These are phyloP conservation scores for Margaritifera margaritifera DNA, from an alignment of 2,888 invertebrate genomes.

Conservation along the genomic window DNA sequence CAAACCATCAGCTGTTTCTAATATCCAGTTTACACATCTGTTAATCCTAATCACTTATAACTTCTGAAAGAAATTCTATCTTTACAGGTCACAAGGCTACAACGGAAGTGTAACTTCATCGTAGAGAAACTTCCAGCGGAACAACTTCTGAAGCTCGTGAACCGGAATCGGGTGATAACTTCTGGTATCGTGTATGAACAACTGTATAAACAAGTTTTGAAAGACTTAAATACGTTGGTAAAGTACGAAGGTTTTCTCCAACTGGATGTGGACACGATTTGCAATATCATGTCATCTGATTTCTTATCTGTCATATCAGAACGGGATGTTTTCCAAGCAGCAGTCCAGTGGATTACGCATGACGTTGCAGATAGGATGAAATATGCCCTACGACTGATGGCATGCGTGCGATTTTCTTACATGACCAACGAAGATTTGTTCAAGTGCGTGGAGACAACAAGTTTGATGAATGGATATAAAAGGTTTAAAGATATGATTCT, in stretches of 20 bases:
- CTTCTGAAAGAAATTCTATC: no score
- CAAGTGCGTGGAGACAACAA: conserved; percentile 46
- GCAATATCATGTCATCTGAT: conserved; percentile 36
- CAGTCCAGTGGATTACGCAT: conserved; percentile 52
- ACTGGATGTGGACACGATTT: conserved; percentile 37
- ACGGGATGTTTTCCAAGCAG: conserved; percentile 54
- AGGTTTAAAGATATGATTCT: conserved; percentile 45
- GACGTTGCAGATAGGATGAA: conserved; percentile 38
- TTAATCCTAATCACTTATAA: no score
- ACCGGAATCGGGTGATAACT: conserved; percentile 13
- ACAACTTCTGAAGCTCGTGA: conserved; percentile 34
- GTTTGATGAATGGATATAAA: conserved; percentile 41
- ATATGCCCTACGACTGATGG: conserved; percentile 43
- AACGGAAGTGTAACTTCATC: conserved; percentile 14
- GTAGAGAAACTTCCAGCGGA: conserved; percentile 34
- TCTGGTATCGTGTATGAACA: conserved; percentile 19
- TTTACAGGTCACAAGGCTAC: no score
- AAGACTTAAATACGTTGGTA: conserved; percentile 18
- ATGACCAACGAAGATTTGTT: conserved; percentile 53
- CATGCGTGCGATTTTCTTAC: conserved; percentile 48
- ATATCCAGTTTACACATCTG: no score
- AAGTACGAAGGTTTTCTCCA: conserved; percentile 27
- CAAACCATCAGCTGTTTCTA: no score
- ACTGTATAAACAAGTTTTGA: conserved; percentile 4
- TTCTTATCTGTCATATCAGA: conserved; percentile 47